Base-by-base conservation (phyloP, 2,113 vertebrate genomes). In the Drymodes brunneopygia region DNA sequence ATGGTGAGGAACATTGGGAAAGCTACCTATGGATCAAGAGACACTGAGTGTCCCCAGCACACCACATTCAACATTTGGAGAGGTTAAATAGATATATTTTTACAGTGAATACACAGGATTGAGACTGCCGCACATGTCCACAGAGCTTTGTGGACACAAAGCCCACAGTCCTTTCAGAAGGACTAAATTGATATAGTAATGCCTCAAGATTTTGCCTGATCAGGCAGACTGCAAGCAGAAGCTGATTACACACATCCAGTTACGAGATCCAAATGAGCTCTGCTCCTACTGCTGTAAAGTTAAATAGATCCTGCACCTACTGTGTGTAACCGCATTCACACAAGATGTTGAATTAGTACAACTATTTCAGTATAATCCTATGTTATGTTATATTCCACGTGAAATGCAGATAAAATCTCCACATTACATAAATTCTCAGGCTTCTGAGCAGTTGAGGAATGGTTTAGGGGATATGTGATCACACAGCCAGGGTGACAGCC, bases 311-410 rank as follows among this genome's bases (percentile, higher is more conserved):
- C 64, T 67, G 51, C 40, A 70, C 31, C 33, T 48, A 58, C 38
- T 16, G 27, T 11, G 44, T 33, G 25, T 28, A 77, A 90, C 28
- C 3, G 1, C n/a, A 45, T 53, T 82, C 57, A 67, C 48, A 66
- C 0, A 0, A 90, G 61, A 16, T 0, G 1, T 9, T 42, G 35
- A 88, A 57, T 6, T 50, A 21, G 12, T 60, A 60, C 28, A 90
- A 44, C 27, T 87, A 14, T 31, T 87, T 58, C 56, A 72, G 13
- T 31, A 64, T 11, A 93, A 71, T 36, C 25, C 53, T 58, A 12
- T 35, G 22, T 77, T 57, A 38, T 38, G 38, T 38, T 38, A 38
- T 38, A 38, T 38, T 57, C n/a, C 57, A 60, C 1, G 5, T 24
- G 53, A 84, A 94, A 89, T 5, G 36, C 36, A 56, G 16, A 60